Conservation (phyloP, 2,113 vertebrate species). For the Elaphurus davidianus region DNA sequence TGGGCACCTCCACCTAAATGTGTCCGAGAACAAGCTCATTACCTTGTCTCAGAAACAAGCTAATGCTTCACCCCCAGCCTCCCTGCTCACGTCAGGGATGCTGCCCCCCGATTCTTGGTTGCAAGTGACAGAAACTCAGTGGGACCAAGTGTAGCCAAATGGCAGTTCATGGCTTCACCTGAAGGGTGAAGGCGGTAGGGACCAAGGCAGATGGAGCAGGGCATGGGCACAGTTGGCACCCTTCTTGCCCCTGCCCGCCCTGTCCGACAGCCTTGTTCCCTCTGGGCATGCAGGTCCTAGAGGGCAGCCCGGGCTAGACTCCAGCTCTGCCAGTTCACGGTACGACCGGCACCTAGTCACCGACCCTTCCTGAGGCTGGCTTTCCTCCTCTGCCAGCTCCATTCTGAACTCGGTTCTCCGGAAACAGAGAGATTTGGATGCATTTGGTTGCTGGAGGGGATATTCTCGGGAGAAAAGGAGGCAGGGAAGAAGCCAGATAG, state of each 20-base stretch:
- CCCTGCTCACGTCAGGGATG: background rate
- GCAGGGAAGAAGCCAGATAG: background rate
- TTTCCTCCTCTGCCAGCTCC: background rate
- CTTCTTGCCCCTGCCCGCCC: too few species aligned
- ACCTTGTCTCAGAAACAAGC: background rate
- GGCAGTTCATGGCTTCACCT: background rate
- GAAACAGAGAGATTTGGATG: background rate
- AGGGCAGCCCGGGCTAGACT: background rate
- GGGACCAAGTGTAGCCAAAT: background rate
- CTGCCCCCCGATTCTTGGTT: background rate
- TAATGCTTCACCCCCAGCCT: background rate
- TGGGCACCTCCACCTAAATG: background rate
- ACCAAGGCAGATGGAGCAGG: fast-evolving
- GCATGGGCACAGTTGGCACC: too few species aligned
- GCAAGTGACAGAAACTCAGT: background rate
- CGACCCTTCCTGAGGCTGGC: background rate
- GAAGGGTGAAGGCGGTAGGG: fast-evolving
- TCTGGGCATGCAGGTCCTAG: fast-evolving
- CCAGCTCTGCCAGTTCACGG: too few species aligned
- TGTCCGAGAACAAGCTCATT: background rate
- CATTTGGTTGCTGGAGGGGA: background rate
- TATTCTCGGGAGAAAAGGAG: background rate
- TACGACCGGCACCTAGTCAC: too few species aligned
- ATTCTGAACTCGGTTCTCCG: background rate
- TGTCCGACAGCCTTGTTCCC: background rate